These are phyloP conservation scores for Meloidogyne hapla DNA, from an alignment of 1,140 invertebrate genomes.

Conservation along the genomic window DNA sequence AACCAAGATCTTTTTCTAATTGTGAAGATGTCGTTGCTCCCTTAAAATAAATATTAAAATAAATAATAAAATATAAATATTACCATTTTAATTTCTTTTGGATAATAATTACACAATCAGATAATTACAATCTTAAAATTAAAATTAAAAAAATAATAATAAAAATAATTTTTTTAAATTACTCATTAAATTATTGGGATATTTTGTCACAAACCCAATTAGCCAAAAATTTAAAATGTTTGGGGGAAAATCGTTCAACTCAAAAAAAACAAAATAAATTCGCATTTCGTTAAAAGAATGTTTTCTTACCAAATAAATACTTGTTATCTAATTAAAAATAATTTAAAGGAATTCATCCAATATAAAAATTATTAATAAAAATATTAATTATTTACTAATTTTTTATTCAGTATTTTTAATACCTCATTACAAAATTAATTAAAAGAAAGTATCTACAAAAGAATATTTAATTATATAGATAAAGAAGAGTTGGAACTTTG, in stretches of 20 bases:
- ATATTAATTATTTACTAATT: no score
- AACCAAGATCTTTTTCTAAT: slow-evolving; percentile 56
- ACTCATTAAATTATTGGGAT: no score
- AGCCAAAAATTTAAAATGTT: not conserved
- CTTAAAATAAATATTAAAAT: slow-evolving; percentile 31
- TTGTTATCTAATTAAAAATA: not conserved
- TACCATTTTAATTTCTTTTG: not conserved
- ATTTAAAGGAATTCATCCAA: not conserved
- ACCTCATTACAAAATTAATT: not conserved
- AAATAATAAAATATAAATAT: not conserved
- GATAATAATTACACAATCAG: no score
- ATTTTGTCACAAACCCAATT: no score
- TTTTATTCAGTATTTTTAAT: not conserved
- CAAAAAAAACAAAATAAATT: no score
- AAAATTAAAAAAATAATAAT: no score
- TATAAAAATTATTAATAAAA: not conserved
- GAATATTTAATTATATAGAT: not conserved
- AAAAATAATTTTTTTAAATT: no score
- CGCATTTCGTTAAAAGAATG: no score
- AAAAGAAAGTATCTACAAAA: not conserved
- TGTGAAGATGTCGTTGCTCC: slow-evolving; percentile 58
- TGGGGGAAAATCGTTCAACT: no score
- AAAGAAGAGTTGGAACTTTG: no score
- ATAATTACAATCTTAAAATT: no score
- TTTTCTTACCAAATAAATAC: no score